These are phyloP conservation scores for Aphyosemion australe DNA, from an alignment of 2,113 vertebrate species.

Conservation along the genomic window DNA sequence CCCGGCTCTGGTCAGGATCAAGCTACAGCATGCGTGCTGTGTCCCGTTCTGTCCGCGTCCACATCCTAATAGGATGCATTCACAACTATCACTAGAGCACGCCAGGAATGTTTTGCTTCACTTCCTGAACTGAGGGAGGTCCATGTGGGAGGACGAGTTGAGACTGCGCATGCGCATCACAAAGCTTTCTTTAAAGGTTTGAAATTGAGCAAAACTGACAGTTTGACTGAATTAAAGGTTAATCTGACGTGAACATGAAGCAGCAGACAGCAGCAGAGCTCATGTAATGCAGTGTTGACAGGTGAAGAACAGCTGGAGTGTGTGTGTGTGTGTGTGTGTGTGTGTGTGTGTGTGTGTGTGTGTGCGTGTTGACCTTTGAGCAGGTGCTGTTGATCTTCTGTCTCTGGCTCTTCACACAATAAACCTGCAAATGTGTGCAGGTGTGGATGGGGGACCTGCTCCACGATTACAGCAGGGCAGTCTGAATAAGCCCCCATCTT, in stretches of 20 bases:
- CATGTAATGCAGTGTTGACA: conserved; percentile 3
- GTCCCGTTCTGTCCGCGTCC: conserved; percentile 28
- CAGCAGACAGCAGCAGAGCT: neutral
- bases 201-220: no score
- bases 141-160: conserved; percentile 48
- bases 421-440: conserved; percentile 88
- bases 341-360: neutral
- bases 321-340: neutral
- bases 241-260: neutral
- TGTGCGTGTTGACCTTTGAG: conserved; percentile 60
- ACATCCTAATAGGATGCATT: conserved; percentile 55
- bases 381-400: conserved; percentile 56
- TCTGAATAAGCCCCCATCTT: conserved; percentile 86
- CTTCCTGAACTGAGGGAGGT: conserved; percentile 72
- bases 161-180: conserved; percentile 51
- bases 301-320: neutral
- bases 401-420: conserved; percentile 78
- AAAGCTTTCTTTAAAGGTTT: no score
- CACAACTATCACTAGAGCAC: conserved; percentile 29
- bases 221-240: neutral
- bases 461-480: conserved; percentile 93
- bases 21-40: conserved; percentile 41
- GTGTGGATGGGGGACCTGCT: conserved; percentile 89
- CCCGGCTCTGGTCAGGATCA: conserved; percentile 19
- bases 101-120: conserved; percentile 71